phyloP scores from a whole-genome alignment of 2,888 invertebrate species.

The Meiosimyza platycephala region DNA sequence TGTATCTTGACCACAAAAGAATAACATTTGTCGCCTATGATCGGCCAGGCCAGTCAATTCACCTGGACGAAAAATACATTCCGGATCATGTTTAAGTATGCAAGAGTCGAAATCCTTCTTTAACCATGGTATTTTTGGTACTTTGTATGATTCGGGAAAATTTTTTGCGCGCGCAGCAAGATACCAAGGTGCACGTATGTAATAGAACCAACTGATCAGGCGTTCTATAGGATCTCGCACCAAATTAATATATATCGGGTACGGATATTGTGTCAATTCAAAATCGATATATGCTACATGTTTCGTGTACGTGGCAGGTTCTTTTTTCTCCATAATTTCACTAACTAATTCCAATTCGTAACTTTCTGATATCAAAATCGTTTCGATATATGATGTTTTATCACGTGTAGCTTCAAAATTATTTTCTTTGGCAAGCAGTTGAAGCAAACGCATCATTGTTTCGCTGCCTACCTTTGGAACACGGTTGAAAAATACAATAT shows the following conservation, averaged over 20 bases:
- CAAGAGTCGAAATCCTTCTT: slow-evolving; percentile 89
- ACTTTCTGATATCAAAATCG: slow-evolving; percentile 71
- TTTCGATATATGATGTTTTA: slow-evolving; percentile 74
- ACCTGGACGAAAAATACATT: slow-evolving; percentile 82
- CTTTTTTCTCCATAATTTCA: slow-evolving; percentile 79
- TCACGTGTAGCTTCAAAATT: slow-evolving; percentile 82
- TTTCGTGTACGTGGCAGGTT: slow-evolving; percentile 84
- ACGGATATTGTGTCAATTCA: slow-evolving; percentile 77
- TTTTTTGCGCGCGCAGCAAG: slow-evolving; percentile 76
- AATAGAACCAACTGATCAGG: slow-evolving; percentile 92
- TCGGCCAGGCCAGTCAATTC: slow-evolving; percentile 81
- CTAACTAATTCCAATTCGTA: slow-evolving; percentile 80
- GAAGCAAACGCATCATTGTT: slow-evolving; percentile 85
- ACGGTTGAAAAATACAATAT: slow-evolving; percentile 86
- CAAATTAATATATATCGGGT: slow-evolving; percentile 88
- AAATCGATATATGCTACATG: slow-evolving; percentile 91
- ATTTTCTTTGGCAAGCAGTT: slow-evolving; percentile 74
- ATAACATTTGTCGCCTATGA: slow-evolving; percentile 84
- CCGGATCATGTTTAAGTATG: slow-evolving; percentile 80
- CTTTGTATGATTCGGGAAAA: slow-evolving; percentile 50
- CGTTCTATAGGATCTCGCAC: slow-evolving; percentile 90
- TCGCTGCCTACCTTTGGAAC: slow-evolving; percentile 92
- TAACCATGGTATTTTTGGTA: slow-evolving; percentile 73
- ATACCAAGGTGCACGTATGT: slow-evolving; percentile 89
- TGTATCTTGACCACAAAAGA: slow-evolving; percentile 83